These are phyloP conservation scores for Polyommatus icarus DNA, from an alignment of 2,888 invertebrate genomes.

Conservation along the genomic window DNA sequence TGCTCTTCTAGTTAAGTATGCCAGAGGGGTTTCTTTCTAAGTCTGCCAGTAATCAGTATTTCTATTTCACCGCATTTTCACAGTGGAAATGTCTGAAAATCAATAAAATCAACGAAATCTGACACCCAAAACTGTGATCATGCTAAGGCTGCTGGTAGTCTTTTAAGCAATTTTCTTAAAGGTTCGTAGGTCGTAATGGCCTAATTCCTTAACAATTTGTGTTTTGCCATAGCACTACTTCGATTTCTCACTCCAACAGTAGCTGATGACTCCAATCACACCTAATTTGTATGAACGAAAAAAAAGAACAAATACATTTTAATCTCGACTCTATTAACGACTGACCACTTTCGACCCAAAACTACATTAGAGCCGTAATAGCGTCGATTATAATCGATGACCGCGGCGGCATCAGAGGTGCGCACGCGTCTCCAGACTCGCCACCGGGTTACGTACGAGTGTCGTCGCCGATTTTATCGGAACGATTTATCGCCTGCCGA, in stretches of 20 bases:
- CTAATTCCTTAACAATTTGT: neutral
- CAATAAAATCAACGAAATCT: neutral
- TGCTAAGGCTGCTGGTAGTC: no score
- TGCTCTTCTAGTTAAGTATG: no score
- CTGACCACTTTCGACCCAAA: slow-evolving; percentile 48
- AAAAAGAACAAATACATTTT: neutral
- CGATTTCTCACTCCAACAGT: neutral
- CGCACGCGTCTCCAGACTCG: slow-evolving; percentile 73
- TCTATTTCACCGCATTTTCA: no score
- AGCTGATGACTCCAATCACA: neutral
- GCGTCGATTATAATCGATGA: slow-evolving; percentile 78
- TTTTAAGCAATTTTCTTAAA: no score
- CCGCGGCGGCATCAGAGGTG: slow-evolving; percentile 74
- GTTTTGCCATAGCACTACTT: neutral
- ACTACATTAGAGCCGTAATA: slow-evolving; percentile 76
- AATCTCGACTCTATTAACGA: slow-evolving; percentile 15
- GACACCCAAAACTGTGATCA: no score
- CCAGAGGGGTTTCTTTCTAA: no score
- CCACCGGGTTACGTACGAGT: slow-evolving; percentile 74
- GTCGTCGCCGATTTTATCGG: slow-evolving; percentile 78
- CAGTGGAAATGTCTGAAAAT: no score
- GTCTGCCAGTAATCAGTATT: no score
- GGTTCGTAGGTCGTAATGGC: no score
- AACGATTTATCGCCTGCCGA: slow-evolving; percentile 76
- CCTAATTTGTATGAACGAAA: neutral